Base-by-base conservation (phyloP, 2,888 invertebrate genomes). In the Aporophyla lueneburgensis region DNA sequence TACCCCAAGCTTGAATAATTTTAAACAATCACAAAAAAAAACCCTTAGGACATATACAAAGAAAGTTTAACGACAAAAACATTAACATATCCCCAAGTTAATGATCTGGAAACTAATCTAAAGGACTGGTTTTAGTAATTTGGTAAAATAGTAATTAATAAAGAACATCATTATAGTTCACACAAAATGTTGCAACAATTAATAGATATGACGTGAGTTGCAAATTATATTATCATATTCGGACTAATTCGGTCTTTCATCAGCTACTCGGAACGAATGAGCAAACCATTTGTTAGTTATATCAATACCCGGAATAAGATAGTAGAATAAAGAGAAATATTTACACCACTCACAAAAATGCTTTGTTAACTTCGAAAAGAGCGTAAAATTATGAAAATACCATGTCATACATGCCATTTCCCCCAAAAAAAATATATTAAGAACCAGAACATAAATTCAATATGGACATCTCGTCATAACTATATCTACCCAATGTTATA, bases 401-500 rank as follows among this genome's bases (percentile, higher is more conserved):
- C 51, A 54, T 53, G 43, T 59, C 43, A 65, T 9, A 54, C 62
- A 83, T 69, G 59, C 58, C 43, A 78, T 51, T 72, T 69, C 49
- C 12, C 68, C 68, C 40, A 1, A 56, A 56, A 63, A 27, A 33
- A 10, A 12, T n/a, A 40, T n/a, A 58, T 16, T 54, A 46, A 59
- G 33, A 33, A 65, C 33, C 43, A 51, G 33, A 56, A 62, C 16
- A 54, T 46, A 49, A 65, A 54, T 43, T 53, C 3, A 5, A 33
- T 46, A 21, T 51, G 14, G 51, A 65, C 24, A 65, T 82, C 58
- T 65, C 69, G 72, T 76, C 68, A 67, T 79, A 80, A 49, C 76
- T 75, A 85, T 78, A 73, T 58, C 49, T 58, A 85, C 73, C 87
- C 85, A 78, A 58, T 76, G 62, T 76, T 83, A 83, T 54, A 69